These are phyloP conservation scores for Mesitornis unicolor DNA, from an alignment of 2,113 vertebrate genomes.

Conservation along the genomic window DNA sequence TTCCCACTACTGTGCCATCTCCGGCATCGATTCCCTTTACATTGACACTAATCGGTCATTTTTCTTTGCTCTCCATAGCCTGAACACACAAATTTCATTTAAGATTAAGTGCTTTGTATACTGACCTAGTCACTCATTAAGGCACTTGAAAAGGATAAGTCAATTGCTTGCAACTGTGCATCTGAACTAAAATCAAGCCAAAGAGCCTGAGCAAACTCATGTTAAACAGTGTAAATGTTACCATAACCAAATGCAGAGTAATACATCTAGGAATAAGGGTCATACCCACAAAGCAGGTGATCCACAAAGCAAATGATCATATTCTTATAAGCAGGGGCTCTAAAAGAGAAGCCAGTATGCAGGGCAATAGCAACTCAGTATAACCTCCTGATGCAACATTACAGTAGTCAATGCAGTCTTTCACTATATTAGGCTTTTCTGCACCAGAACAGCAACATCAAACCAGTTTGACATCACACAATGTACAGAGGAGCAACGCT, in stretches of 20 bases:
- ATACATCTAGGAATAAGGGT: not conserved
- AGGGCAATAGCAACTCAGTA: not conserved
- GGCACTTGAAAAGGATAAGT: not conserved
- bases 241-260: not conserved
- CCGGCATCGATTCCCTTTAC: not conserved
- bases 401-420: not conserved
- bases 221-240: not conserved
- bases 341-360: not conserved
- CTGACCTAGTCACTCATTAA: not conserved
- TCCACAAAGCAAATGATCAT: not conserved
- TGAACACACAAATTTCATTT: not conserved
- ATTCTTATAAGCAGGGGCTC: not conserved
- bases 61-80: not conserved
- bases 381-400: not conserved
- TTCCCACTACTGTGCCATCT: not conserved
- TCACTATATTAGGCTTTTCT: not conserved
- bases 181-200: not conserved
- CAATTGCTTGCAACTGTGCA: not conserved
- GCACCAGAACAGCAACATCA: accelerated
- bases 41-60: not conserved
- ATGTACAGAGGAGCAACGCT: not conserved
- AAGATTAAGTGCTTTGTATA: not conserved
- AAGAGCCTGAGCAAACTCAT: accelerated
- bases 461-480: accelerated
- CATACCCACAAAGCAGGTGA: not conserved